phyloP scores from a whole-genome alignment of 2,797 vertebrate genomes.

The Australoheros facetus region DNA sequence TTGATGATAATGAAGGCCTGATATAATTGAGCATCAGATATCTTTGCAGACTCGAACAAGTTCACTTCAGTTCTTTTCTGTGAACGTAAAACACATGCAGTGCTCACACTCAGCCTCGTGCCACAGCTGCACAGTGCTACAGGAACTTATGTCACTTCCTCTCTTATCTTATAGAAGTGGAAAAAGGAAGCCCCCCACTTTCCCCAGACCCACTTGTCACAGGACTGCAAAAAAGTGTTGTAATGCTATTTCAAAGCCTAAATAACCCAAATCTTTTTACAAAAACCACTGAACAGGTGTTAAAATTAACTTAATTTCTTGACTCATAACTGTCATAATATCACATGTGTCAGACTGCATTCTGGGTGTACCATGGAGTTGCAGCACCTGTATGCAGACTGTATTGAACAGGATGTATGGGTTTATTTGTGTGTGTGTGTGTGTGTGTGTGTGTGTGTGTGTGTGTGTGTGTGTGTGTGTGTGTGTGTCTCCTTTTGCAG shows the following conservation, averaged over 20 bases:
- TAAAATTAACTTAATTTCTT: conserved; percentile 12
- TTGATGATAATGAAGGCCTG: not conserved
- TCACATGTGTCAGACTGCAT: not conserved
- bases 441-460: conserved; percentile 9
- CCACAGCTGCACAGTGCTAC: conserved; percentile 22
- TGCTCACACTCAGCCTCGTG: conserved; percentile 33
- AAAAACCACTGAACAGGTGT: conserved; percentile 9
- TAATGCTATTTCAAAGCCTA: conserved; percentile 18
- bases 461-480: conserved; percentile 26
- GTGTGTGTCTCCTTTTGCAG: conserved; percentile 35
- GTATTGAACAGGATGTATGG: conserved; percentile 68
- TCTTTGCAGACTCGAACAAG: not conserved
- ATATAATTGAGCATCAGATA: conserved; percentile 3
- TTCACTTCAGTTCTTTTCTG: conserved; percentile 22
- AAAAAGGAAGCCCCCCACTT: conserved; percentile 78
- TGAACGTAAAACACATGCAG: conserved; percentile 37
- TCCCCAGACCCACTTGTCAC: conserved; percentile 59
- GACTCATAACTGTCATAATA: conserved; percentile 8
- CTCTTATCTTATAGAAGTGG: conserved; percentile 66
- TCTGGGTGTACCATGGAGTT: not conserved
- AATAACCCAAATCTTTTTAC: conserved; percentile 21
- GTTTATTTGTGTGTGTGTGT: conserved; percentile 36
- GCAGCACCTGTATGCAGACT: conserved; percentile 44
- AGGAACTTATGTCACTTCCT: conserved; percentile 83
- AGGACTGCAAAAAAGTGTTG: conserved; percentile 5